Evolutionary conservation across 2,797 vertebrate species (phyloP).

Genomic region (Cynodonichthys magdalenae): DNA sequence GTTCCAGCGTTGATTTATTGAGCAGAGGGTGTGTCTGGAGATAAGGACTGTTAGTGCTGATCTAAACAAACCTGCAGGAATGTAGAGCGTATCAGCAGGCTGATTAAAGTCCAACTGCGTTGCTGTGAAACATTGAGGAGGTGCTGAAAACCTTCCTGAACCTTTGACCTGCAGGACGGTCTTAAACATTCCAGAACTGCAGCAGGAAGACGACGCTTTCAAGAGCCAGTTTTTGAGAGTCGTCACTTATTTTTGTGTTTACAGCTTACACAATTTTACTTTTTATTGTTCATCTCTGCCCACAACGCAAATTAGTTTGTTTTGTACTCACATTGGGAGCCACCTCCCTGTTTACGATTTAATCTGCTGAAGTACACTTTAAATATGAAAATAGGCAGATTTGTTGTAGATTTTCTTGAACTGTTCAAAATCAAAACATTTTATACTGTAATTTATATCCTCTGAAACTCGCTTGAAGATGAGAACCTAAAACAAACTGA

Average conservation of each 20-base stretch:
- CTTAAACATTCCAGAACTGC: background rate
- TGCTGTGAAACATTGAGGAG: background rate
- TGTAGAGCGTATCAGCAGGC: background rate
- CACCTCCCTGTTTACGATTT: no score
- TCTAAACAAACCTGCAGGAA: constrained; percentile 22
- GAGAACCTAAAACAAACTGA: no score
- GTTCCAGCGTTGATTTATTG: constrained; percentile 29
- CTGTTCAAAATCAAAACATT: no score
- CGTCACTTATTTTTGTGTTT: background rate
- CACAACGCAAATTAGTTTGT: no score
- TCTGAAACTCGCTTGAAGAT: no score
- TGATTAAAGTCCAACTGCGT: background rate
- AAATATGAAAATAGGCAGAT: no score
- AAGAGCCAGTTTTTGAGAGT: background rate
- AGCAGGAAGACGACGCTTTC: constrained; percentile 21
- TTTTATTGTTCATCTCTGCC: no score
- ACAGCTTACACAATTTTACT: no score
- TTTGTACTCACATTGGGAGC: no score
- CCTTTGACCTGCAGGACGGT: constrained; percentile 16
- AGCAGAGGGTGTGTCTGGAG: constrained; percentile 27
- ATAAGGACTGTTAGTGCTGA: constrained; percentile 31
- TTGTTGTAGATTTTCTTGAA: no score
- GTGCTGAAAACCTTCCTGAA: constrained; percentile 1
- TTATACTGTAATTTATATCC: no score
- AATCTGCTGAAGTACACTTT: no score